Percentiles rank a stretch among this genome's conserved stretches.
Conservation (phyloP, 1,140 invertebrate species). For the Tetramorium parvispinum region DNA sequence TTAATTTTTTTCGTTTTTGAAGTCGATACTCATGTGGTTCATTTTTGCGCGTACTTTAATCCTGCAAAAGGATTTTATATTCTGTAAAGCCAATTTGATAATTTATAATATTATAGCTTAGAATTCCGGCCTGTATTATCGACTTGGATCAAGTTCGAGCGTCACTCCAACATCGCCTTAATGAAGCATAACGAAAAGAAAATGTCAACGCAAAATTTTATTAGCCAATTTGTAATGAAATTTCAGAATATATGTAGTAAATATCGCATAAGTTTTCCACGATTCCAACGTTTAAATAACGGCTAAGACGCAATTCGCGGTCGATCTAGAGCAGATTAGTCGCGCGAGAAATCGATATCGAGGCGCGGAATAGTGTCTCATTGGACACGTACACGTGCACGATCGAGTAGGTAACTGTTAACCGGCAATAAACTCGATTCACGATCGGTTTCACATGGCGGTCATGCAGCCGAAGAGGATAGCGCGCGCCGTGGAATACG, state of each 20-base stretch:
- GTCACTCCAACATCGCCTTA: too few species aligned
- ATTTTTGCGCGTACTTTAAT: too few species aligned
- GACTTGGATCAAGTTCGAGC: too few species aligned
- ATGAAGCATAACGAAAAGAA: neutral
- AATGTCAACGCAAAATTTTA: neutral
- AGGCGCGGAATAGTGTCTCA: slow-evolving; percentile 66
- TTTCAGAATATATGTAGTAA: neutral
- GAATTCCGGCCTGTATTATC: too few species aligned
- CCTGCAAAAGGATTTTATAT: too few species aligned
- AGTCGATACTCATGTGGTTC: too few species aligned
- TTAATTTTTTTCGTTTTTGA: too few species aligned
- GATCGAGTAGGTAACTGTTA: slow-evolving; percentile 70
- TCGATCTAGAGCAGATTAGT: slow-evolving; percentile 58
- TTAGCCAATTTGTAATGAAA: slow-evolving; percentile 2
- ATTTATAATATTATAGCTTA: too few species aligned
- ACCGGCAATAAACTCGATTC: slow-evolving; percentile 72
- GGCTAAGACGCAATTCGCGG: slow-evolving; percentile 6
- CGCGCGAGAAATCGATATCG: slow-evolving; percentile 35
- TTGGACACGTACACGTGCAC: slow-evolving; percentile 73
- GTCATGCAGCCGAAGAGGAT: slow-evolving; percentile 71
- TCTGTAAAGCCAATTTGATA: too few species aligned
- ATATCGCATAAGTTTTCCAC: neutral
- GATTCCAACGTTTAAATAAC: neutral
- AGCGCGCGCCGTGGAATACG: slow-evolving; percentile 65
- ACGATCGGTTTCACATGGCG: slow-evolving; percentile 73